Evolutionary conservation across 1,140 invertebrate genomes (phyloP).

Genomic region (Cydia strobilella): DNA sequence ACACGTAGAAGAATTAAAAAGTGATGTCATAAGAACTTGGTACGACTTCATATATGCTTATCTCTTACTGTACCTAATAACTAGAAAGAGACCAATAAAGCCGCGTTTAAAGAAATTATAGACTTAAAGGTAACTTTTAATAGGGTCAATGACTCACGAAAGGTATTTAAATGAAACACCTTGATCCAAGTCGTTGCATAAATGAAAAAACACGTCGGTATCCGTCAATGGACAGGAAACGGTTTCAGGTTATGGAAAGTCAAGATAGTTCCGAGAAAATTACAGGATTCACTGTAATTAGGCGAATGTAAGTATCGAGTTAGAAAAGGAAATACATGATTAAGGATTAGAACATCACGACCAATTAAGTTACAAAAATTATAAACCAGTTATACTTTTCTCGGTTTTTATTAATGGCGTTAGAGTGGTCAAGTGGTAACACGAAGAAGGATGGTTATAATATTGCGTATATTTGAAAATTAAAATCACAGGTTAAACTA

Average conservation of each 20-base stretch:
- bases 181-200: background rate
- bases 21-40: no score
- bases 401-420: no score
- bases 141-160: background rate
- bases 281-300: conserved; percentile 21
- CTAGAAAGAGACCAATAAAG: no score
- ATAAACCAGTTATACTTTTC: no score
- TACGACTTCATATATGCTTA: no score
- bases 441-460: no score
- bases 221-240: background rate
- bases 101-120: background rate
- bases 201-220: background rate
- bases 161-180: background rate
- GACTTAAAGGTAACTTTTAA: background rate
- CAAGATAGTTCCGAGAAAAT: background rate
- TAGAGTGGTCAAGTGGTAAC: no score
- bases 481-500: no score
- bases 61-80: no score
- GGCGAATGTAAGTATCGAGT: background rate
- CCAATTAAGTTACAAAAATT: background rate
- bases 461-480: no score
- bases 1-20: no score
- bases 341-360: background rate
- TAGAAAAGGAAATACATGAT: background rate
- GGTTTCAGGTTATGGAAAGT: background rate